Evolutionary conservation across 1,140 invertebrate species (phyloP), one percentile per base, ranked within the genome.

Genomic region (Druon quercuslanigerum): DNA sequence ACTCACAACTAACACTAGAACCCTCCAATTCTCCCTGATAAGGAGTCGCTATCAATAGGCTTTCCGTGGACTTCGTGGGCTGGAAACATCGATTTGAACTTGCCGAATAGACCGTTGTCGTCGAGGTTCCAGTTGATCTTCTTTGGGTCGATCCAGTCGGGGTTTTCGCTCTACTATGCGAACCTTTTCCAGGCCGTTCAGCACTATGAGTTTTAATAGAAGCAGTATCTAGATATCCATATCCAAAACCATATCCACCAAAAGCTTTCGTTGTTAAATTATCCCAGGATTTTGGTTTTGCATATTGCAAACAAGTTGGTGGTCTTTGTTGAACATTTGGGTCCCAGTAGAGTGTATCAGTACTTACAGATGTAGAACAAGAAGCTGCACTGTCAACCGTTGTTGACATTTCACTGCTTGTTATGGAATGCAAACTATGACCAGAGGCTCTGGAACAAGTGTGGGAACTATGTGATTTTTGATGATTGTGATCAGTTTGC

Each of bases 221-320:
- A 11, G 91, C 92, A 0, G 94, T 94, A 82, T 96, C 95, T 50
- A 96, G 88, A 82, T 96, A 97, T 2, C 96, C 96, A 84, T 96
- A 97, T 5, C 96, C 96, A 81, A 96, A 96, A 25, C 96, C 95
- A 82, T 96, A 96, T 0, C 95, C 96, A 13, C 96, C 95, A 75
- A 96, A 95, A 2, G 95, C 94, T 91, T 96, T 96, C 1, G 95
- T 96, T 0, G 95, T 95, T 20, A 97, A 90, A 91, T 97, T 97
- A 84, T 97, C 96, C 96, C 96, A 97, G 0, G 96, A 97, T 85
- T 97, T 96, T 6, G 96, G 96, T 84, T 97, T 96, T 1, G 93
- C 94, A 79, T 94, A 94, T 74, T 94, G 92, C 19, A 94, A 88
- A 81, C 92, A 91, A 74, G 88, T n/a, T 7, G 92, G 92, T 75